Base-by-base conservation (phyloP, 1,140 invertebrate species). In the Dendroctonus ponderosae region DNA sequence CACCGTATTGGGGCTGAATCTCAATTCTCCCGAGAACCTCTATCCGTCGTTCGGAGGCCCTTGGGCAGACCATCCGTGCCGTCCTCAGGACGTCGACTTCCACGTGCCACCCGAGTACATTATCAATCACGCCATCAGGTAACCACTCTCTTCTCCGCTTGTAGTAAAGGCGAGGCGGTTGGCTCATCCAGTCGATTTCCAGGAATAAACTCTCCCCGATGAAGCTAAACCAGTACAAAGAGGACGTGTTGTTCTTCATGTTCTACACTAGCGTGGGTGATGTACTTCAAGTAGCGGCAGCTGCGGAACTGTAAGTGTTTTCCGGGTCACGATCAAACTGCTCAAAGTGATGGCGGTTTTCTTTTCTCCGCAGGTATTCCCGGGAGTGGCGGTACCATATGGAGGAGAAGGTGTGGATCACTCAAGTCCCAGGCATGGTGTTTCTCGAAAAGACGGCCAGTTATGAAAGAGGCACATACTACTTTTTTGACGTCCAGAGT, bases 221-320 rank as follows among this genome's bases (percentile, higher is more conserved):
- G 76, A 94, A 97, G 84, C 83, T 99, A 77, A 94, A 91, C 82
- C 89, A 96, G 82, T 97, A 99, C 83, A 96, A 97, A 80, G 97
- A 99, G 82, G 97, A 99, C 84, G 85, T 99, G 75, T 85, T 99
- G 71, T 99, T 99, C 86, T 99, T 96, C 84, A 87, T 99, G 81
- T 99, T 99, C 85, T 99, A 99, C 82, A 98, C 96, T 82, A 98
- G 96, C 83, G 92, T 96, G 75, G 95, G 96, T 74, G 97, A 99
- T 85, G 89, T 96, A 69, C 86, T 99, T 81, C 97, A 99, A 86
- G 82, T 99, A 70, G 92, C 92, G 71, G 96, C 96, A 60, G 96
- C 96, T 71, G 87, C 89, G 71, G 97, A 99, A 87, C 83, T 99
- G 95, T 99, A 86, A 91, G 91, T 89, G 62, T 57, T 61, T 15